A percentile compares a stretch with the other conserved stretches of the same genome.
phyloP scores from a whole-genome alignment of 2,888 invertebrate genomes.

The Heliconius ismenius region DNA sequence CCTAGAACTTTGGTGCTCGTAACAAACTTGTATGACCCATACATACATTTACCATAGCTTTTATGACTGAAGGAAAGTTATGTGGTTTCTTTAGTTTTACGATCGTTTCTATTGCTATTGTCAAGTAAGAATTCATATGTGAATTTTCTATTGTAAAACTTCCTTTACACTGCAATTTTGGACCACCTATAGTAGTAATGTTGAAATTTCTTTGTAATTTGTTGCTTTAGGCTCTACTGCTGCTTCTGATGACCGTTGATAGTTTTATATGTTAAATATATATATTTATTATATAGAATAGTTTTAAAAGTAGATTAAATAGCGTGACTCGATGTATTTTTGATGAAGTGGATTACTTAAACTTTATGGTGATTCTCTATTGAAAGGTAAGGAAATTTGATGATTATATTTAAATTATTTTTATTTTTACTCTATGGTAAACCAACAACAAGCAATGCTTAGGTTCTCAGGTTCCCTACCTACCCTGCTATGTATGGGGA shows the following conservation, averaged over 20 bases:
- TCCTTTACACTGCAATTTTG: constrained; percentile 9
- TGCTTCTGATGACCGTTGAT: not conserved
- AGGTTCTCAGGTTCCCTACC: too few relatives aligned
- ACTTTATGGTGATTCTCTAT: too few relatives aligned
- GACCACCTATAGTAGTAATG: constrained; percentile 10
- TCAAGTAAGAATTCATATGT: constrained; percentile 48
- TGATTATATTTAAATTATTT: too few relatives aligned
- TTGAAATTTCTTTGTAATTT: not conserved
- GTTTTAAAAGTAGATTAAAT: too few relatives aligned
- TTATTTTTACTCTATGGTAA: too few relatives aligned
- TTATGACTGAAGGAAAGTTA: constrained; percentile 51
- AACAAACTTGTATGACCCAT: constrained; percentile 28
- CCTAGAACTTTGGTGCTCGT: constrained; percentile 9
- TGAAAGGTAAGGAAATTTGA: too few relatives aligned
- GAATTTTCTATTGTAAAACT: constrained; percentile 43
- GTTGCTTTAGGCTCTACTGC: not conserved
- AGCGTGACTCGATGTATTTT: too few relatives aligned
- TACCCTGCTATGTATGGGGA: not conserved
- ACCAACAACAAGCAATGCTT: not conserved
- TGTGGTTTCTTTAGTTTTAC: constrained; percentile 43
- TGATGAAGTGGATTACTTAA: too few relatives aligned
- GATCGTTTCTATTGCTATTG: constrained; percentile 46
- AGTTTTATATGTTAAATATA: not conserved
- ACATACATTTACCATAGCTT: constrained; percentile 30
- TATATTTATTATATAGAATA: too few relatives aligned